phyloP scores from a whole-genome alignment of 1,140 invertebrate genomes.

The Archegozetes longisetosus region DNA sequence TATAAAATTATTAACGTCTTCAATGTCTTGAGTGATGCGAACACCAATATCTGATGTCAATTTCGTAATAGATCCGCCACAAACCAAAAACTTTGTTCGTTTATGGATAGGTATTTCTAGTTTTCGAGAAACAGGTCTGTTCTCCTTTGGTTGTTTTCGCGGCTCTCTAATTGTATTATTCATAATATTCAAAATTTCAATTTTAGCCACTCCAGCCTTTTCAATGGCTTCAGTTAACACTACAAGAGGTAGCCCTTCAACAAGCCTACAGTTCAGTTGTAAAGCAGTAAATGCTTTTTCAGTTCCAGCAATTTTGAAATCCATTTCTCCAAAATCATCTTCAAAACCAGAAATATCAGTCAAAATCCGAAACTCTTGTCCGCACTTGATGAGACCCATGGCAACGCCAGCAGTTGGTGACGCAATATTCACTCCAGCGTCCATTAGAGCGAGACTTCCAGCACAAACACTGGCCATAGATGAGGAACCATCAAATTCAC shows the following conservation, averaged over 20 bases:
- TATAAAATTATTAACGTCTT: no score
- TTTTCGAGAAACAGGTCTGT: no score
- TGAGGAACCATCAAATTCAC: slow-evolving; percentile 46
- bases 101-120: slow-evolving; percentile 65
- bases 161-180: slow-evolving; percentile 45
- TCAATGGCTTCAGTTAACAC: slow-evolving; percentile 70
- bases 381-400: no score
- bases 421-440: no score
- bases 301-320: slow-evolving; percentile 94
- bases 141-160: slow-evolving; percentile 48
- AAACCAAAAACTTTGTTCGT: slow-evolving; percentile 58
- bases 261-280: slow-evolving; percentile 83
- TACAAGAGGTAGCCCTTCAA: slow-evolving; percentile 65
- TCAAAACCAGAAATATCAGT: slow-evolving; percentile 96
- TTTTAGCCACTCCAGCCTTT: no score
- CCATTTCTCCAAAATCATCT: slow-evolving; percentile 98
- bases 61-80: slow-evolving; percentile 71
- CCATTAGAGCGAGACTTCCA: no score
- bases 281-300: slow-evolving; percentile 79
- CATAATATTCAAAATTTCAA: slow-evolving; percentile 89
- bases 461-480: no score
- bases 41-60: slow-evolving; percentile 71
- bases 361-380: no score
- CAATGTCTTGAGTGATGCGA: no score
- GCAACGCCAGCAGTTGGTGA: no score